These are phyloP conservation scores for Phrynosoma blainvillii DNA, from an alignment of 2,113 vertebrate genomes.

Conservation along the genomic window DNA sequence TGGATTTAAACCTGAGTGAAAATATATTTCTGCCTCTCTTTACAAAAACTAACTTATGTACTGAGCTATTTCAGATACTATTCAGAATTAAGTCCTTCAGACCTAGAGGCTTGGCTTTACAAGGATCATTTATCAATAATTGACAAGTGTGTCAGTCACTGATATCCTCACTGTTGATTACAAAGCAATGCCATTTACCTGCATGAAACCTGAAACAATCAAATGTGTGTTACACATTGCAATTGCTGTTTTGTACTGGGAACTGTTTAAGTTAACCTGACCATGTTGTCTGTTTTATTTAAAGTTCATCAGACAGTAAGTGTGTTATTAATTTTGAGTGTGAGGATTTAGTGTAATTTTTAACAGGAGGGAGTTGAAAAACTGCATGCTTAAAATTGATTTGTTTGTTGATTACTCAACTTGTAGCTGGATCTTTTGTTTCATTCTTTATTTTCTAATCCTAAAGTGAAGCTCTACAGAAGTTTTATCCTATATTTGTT, in stretches of 20 bases:
- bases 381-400: not conserved
- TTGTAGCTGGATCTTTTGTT: not conserved
- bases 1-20: not conserved
- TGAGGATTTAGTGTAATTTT: not conserved
- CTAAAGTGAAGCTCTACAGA: not conserved
- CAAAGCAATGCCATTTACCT: not conserved
- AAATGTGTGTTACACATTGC: not conserved
- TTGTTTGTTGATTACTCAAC: not conserved
- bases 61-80: not conserved
- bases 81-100: not conserved
- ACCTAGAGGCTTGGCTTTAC: not conserved
- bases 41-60: not conserved
- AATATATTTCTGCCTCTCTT: not conserved
- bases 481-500: not conserved
- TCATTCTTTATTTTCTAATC: not conserved
- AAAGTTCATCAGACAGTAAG: not conserved
- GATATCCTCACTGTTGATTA: not conserved
- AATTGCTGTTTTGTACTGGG: too few relatives aligned
- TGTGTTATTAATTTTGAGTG: not conserved
- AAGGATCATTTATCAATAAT: not conserved
- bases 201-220: not conserved
- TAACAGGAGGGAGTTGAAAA: not conserved
- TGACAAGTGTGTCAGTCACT: not conserved
- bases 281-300: not conserved
- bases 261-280: not conserved